Base-by-base conservation (phyloP, 2,113 vertebrate species). In the Anguilla japonica region DNA sequence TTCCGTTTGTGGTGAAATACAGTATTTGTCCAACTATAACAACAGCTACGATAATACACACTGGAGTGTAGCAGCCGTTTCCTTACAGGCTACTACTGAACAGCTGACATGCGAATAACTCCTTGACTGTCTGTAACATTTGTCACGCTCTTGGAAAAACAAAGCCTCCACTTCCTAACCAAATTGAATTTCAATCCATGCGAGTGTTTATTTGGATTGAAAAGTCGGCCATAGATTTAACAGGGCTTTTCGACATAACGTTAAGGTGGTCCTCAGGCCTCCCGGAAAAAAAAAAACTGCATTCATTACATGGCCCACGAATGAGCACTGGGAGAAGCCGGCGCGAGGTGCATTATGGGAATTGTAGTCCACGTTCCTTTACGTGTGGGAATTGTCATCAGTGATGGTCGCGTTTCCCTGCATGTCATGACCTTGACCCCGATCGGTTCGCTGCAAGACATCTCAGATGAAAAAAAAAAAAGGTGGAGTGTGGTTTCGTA, bases 131-230 rank as follows among this genome's bases (percentile, higher is more conserved):
- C 81, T 39, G 15, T 84, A 83, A 80, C 84, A 80, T 41, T 63
- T 82, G 50, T 63, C 50, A 82, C 57, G 67, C 63, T 56, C 81
- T 75, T 80, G 50, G 83, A 39, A 79, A 83, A 46, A 79, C 84
- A 60, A 83, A 57, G 41, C 41, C 81, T 43, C 29, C 87, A 11
- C 82, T 85, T 88, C 87, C 83, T 88, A 29, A 71, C 83, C 78
- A 81, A 82, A 67, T 50, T 53, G 43, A 18, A 85, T 85, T 85
- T 85, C 75, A 84, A 34, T 84, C 60, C 78, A 34, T 79, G 78
- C 75, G n/a, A 63, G 63, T 63, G 83, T 87, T 87, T 87, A 81
- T 87, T 87, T 87, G 84, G 53, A 41, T 9, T 22, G 56, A 86
- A 83, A 81, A 29, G 53, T 80, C 16, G 86, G 29, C 81, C 75